Conservation (phyloP, 1,140 invertebrate genomes). For the Bombyx mandarina region DNA sequence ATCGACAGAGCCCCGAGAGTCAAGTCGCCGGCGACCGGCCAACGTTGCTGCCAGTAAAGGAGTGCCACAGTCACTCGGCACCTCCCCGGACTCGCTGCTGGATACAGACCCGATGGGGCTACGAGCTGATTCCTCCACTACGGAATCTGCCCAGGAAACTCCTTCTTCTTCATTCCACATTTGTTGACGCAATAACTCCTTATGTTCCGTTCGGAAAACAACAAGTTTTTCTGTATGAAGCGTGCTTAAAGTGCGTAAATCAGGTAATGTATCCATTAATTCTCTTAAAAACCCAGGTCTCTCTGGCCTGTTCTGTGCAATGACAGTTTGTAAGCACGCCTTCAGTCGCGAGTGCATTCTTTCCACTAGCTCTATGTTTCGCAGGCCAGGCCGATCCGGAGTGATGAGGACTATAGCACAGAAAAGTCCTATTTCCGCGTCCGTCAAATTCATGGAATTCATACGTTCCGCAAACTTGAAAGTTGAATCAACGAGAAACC, state of each 20-base stretch:
- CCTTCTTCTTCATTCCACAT: slow-evolving; percentile 78
- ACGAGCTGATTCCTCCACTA: slow-evolving; percentile 83
- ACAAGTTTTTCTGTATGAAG: slow-evolving; percentile 96
- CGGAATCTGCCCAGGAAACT: slow-evolving; percentile 80
- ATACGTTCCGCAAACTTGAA: slow-evolving; percentile 97
- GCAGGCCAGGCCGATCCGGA: slow-evolving; percentile 91
- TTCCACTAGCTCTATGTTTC: slow-evolving; percentile 92
- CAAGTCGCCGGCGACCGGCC: slow-evolving; percentile 81
- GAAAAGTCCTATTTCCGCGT: slow-evolving; percentile 94
- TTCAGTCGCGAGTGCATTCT: slow-evolving; percentile 92
- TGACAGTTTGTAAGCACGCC: slow-evolving; percentile 86
- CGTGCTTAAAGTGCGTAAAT: slow-evolving; percentile 94
- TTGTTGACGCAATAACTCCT: slow-evolving; percentile 81
- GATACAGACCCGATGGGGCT: slow-evolving; percentile 88
- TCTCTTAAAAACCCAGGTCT: slow-evolving; percentile 86
- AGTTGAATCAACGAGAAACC: slow-evolving; percentile 96
- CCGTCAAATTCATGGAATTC: slow-evolving; percentile 89
- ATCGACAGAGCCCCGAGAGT: slow-evolving; percentile 81
- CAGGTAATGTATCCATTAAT: slow-evolving; percentile 94
- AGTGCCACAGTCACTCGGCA: slow-evolving; percentile 77
- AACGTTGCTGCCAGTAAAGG: slow-evolving; percentile 84
- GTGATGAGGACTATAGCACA: slow-evolving; percentile 96
- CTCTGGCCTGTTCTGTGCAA: slow-evolving; percentile 88
- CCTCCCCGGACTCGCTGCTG: slow-evolving; percentile 82
- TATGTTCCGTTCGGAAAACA: slow-evolving; percentile 91